Percentiles rank a stretch among this genome's conserved stretches.
Evolutionary conservation across 2,888 invertebrate genomes (phyloP).

Genomic region (Zygothrica quintamaculata): DNA sequence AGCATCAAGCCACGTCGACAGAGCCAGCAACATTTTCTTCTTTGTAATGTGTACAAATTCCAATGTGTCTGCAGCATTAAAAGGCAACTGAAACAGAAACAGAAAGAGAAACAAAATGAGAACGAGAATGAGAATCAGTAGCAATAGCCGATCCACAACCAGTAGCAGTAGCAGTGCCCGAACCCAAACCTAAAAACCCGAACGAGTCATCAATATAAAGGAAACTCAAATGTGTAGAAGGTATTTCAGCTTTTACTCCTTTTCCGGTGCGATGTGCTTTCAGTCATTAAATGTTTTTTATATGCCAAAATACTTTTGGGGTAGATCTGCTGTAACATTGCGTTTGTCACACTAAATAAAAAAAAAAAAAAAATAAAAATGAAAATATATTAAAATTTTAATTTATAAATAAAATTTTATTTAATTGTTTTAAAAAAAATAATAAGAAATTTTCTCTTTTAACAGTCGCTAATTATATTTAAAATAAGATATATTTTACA

Average conservation of each 20-base stretch:
- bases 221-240: conserved; percentile 48
- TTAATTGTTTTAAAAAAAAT: too few species aligned
- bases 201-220: conserved; percentile 51
- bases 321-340: not conserved
- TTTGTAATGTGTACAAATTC: conserved; percentile 68
- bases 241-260: conserved; percentile 56
- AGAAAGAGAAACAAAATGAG: too few species aligned
- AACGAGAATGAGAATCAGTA: too few species aligned
- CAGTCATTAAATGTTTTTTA: conserved; percentile 39
- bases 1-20: conserved; percentile 49
- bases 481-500: too few species aligned
- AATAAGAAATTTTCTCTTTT: too few species aligned
- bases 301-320: not conserved
- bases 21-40: conserved; percentile 54
- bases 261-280: conserved; percentile 38
- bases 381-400: not conserved
- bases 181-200: too few species aligned
- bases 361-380: conserved; percentile 6
- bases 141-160: too few species aligned
- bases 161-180: too few species aligned
- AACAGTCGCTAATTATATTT: too few species aligned
- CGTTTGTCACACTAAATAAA: not conserved
- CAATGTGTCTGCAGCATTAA: conserved; percentile 63
- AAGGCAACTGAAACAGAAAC: conserved; percentile 32
- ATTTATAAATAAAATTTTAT: too few species aligned